Conservation (phyloP, 1,140 invertebrate species). For the Ostrea denselamellosa region DNA sequence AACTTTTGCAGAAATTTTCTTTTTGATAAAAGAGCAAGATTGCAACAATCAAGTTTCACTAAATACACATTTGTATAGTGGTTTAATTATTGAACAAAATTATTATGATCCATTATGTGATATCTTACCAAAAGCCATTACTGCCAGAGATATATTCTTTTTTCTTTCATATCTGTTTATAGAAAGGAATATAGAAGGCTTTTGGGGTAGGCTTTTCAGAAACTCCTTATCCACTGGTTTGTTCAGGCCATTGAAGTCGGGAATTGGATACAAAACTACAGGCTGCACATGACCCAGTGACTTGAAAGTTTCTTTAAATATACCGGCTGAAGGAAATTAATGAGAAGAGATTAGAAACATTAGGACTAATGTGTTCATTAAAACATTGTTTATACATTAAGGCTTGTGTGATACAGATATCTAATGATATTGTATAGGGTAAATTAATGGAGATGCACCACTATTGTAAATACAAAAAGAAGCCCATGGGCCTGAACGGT, state of each 20-base stretch:
- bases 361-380: no score
- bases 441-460: no score
- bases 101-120: not conserved
- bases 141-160: conserved; percentile 93
- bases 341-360: not conserved
- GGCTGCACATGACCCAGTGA: conserved; percentile 82
- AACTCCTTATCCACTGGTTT: conserved; percentile 80
- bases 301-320: conserved; percentile 92
- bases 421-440: no score
- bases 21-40: no score
- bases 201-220: conserved; percentile 76
- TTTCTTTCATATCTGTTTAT: conserved; percentile 99
- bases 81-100: not conserved
- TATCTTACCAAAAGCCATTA: conserved; percentile 86
- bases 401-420: no score
- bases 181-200: conserved; percentile 86
- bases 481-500: no score
- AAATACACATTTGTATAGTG: not conserved
- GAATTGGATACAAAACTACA: conserved; percentile 95
- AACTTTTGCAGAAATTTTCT: no score
- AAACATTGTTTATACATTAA: no score
- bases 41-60: no score
- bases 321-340: conserved; percentile 80
- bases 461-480: no score
- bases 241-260: conserved; percentile 90